Percentiles rank a stretch among this genome's conserved stretches.
Evolutionary conservation across 2,797 vertebrate species (phyloP).

Genomic region (Sebastes iracundus): DNA sequence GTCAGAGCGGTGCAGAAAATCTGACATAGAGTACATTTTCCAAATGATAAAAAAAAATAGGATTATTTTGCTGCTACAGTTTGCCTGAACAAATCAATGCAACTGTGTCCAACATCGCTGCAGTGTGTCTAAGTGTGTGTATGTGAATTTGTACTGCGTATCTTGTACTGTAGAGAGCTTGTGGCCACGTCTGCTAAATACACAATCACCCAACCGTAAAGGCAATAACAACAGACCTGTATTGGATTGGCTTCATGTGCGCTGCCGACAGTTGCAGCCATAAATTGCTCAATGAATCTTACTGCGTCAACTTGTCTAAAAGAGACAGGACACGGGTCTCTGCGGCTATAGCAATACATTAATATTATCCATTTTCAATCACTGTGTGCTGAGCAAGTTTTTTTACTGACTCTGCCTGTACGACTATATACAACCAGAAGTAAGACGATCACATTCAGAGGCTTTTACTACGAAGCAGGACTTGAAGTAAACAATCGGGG

Average conservation of each 20-base stretch:
- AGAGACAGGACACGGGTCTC: background rate
- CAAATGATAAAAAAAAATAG: background rate
- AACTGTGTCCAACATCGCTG: background rate
- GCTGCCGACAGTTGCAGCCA: background rate
- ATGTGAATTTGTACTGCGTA: background rate
- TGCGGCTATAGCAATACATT: background rate
- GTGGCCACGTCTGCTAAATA: conserved; percentile 8
- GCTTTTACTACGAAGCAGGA: no score
- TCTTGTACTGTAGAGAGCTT: background rate
- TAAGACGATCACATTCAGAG: background rate
- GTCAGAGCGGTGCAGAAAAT: background rate
- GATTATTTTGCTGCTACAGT: background rate
- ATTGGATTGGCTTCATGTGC: conserved; percentile 3
- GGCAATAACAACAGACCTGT: conserved; percentile 18
- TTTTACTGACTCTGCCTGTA: background rate
- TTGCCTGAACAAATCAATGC: background rate
- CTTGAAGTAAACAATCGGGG: no score
- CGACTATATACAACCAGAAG: background rate
- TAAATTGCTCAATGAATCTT: conserved; percentile 47
- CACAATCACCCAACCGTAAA: background rate
- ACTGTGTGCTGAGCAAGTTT: background rate
- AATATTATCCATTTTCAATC: conserved; percentile 11
- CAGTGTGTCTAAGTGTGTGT: background rate
- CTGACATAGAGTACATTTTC: background rate
- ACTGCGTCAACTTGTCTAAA: conserved; percentile 21